Base-by-base conservation (phyloP, 2,113 vertebrate species). In the Eubucco bourcierii region DNA sequence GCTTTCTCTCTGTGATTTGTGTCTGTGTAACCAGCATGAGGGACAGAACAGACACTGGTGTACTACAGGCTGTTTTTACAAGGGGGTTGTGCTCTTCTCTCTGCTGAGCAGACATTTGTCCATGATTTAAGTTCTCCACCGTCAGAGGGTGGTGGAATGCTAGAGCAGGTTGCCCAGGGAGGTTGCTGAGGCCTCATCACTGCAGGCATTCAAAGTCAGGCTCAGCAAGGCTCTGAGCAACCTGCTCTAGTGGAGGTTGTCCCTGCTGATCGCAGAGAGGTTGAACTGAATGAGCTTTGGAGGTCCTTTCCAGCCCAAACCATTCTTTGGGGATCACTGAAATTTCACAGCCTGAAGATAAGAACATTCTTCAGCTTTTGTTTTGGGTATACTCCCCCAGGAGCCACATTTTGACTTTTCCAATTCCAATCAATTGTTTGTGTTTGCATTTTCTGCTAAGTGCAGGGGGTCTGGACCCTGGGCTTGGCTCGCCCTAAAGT, bases 21-120 rank as follows among this genome's bases (percentile, higher is more conserved):
- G 74, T 50, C 28, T 92, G 29, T 77, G 13, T 67, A 29, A 85
- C 4, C 0, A 52, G 50, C 24, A 80, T 66, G 33, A 68, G 72
- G 7, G 16, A 60, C 24, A 61, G 96, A 92, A 94, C 77, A 85
- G 64, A 91, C 93, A 93, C 65, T 92, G 94, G 91, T 91, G 84
- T 83, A 2, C 9, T 2, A 1, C 8, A 0, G 6, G 6, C 15
- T 46, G 6, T 20, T 73, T 31, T 46, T 6, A 23, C 7, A 5
- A 18, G 44, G 44, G 3, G 0, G 68, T 87, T 37, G 80, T 29
- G 28, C 1, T 1, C 6, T 13, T 29, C 7, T 23, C 17, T 28
- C 33, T 21, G 21, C 14, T 50, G 76, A 24, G 55, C 74, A 60
- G 66, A 55, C 59, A 7, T 46, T 85, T 64, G 50, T 55, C 56